Percentiles rank a stretch among this genome's conserved stretches.
Conservation (phyloP, 2,888 invertebrate species). For the Noctua janthe region DNA sequence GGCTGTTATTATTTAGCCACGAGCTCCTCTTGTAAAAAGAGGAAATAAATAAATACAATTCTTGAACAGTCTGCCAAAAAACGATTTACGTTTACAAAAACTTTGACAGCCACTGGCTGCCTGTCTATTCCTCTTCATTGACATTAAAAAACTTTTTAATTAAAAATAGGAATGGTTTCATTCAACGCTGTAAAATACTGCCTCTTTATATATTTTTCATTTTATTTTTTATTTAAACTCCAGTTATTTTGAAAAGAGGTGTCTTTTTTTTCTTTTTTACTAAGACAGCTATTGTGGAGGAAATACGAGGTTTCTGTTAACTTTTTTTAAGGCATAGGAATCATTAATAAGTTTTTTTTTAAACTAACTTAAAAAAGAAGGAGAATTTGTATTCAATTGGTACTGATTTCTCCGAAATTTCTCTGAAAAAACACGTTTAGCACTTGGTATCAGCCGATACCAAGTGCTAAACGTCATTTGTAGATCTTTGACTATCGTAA, state of each 20-base stretch:
- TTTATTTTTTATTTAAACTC: constrained; percentile 24
- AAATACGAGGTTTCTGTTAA: not conserved
- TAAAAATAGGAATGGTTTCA: constrained; percentile 65
- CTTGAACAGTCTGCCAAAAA: not conserved
- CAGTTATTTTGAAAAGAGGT: constrained; percentile 32
- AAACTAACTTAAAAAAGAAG: not conserved
- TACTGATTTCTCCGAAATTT: not conserved
- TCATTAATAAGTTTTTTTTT: not conserved
- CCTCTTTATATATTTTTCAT: constrained; percentile 10
- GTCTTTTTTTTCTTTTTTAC: not conserved
- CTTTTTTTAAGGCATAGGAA: not conserved
- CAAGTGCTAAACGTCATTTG: too few species aligned
- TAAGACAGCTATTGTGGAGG: not conserved
- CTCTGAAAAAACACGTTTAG: not conserved
- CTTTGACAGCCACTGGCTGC: constrained; percentile 61
- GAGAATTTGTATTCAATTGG: not conserved
- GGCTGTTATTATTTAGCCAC: too few species aligned
- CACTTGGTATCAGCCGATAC: not conserved
- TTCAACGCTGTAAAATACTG: constrained; percentile 41
- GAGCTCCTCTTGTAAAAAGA: too few species aligned
- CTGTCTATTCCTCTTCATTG: constrained; percentile 63
- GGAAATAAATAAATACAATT: too few species aligned
- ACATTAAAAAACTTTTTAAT: constrained; percentile 74
- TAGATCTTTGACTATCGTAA: not conserved
- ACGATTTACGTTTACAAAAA: constrained; percentile 19